Percentiles rank a stretch among this genome's conserved stretches.
Evolutionary conservation across 2,888 invertebrate species (phyloP).

Genomic region (Lutraria lutraria): DNA sequence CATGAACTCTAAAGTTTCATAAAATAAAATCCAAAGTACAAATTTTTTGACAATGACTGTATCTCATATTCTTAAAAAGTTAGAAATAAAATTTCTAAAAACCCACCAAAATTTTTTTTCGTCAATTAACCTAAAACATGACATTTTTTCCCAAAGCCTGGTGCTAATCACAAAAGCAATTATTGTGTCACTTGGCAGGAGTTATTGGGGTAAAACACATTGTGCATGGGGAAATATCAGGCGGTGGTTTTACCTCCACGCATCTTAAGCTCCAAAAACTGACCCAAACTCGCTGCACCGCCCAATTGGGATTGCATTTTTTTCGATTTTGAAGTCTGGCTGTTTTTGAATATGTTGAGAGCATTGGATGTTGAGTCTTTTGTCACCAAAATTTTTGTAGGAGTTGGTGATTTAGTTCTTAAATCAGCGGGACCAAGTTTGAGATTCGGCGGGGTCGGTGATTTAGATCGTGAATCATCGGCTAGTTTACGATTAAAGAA

Average conservation of each 20-base stretch:
- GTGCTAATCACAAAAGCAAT: no score
- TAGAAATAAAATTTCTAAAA: no score
- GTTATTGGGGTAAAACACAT: not conserved
- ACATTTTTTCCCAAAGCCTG: no score
- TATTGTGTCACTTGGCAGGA: not conserved
- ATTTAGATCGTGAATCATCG: not conserved
- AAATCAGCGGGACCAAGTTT: not conserved
- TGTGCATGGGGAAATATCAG: not conserved
- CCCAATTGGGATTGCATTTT: slow-evolving; percentile 6
- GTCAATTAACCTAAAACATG: no score
- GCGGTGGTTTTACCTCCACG: slow-evolving; percentile 41
- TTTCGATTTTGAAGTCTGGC: not conserved
- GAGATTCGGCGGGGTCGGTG: not conserved
- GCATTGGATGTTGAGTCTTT: not conserved
- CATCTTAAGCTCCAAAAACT: slow-evolving; percentile 54
- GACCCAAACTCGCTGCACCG: slow-evolving; percentile 49
- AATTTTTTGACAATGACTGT: no score
- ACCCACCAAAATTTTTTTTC: no score
- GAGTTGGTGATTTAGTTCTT: not conserved
- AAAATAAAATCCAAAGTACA: no score
- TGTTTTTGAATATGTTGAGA: not conserved
- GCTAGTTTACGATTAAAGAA: slow-evolving; percentile 6
- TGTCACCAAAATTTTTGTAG: not conserved
- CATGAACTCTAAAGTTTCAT: no score
- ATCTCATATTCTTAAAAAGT: no score